A percentile compares a stretch with the other conserved stretches of the same genome.
Evolutionary conservation across 2,797 vertebrate species (phyloP).

Genomic region (Myiotriccus ornatus): DNA sequence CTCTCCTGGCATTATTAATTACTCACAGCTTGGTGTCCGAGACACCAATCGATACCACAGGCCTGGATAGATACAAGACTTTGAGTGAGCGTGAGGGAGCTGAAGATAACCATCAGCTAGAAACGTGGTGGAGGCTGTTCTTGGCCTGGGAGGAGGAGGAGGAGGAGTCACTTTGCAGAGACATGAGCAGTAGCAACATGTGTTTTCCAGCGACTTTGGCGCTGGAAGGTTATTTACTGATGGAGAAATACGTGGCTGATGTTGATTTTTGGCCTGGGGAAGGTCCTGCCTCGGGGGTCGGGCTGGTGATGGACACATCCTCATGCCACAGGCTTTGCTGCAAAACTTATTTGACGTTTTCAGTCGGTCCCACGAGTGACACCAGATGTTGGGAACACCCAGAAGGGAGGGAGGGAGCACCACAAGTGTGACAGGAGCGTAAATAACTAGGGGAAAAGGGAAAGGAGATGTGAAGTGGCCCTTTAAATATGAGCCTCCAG

Average conservation of each 20-base stretch:
- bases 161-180: neutral
- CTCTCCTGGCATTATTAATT: slow-evolving; percentile 66
- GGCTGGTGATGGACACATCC: neutral
- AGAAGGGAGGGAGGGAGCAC: neutral
- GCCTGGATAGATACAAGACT: slow-evolving; percentile 18
- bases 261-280: neutral
- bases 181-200: fast-evolving
- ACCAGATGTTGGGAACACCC: neutral
- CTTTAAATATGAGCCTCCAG: slow-evolving; percentile 79
- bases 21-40: slow-evolving; percentile 28
- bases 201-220: fast-evolving
- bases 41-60: slow-evolving; percentile 42
- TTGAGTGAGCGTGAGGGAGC: neutral
- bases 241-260: fast-evolving
- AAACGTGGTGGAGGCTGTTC: neutral
- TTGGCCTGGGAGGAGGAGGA: neutral
- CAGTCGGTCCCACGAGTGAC: neutral
- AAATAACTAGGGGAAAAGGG: slow-evolving; percentile 26
- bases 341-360: neutral
- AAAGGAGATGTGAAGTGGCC: slow-evolving; percentile 74
- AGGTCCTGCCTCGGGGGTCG: neutral
- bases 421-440: neutral
- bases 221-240: neutral
- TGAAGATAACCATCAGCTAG: slow-evolving; percentile 28
- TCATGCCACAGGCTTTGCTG: neutral